These are phyloP conservation scores for Cactoblastis cactorum DNA, from an alignment of 2,888 invertebrate genomes.

Conservation along the genomic window DNA sequence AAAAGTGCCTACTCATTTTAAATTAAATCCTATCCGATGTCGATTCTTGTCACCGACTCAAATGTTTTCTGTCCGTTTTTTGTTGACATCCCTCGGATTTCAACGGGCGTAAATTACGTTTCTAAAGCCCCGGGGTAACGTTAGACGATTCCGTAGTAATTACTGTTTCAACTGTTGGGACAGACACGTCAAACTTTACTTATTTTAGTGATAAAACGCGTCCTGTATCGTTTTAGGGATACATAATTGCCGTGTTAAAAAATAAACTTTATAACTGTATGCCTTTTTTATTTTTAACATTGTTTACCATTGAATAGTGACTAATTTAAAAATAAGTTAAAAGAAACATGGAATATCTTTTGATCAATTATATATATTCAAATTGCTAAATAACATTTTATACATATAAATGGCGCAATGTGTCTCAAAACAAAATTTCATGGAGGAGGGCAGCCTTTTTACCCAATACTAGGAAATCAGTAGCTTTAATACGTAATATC, in stretches of 20 bases:
- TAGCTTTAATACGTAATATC: too few relatives aligned
- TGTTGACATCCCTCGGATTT: conserved; percentile 64
- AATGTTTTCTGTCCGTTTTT: conserved; percentile 31
- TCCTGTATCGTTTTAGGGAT: conserved; percentile 27
- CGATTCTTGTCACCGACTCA: background rate
- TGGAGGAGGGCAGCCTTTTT: too few relatives aligned
- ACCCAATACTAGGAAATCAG: too few relatives aligned
- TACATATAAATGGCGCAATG: too few relatives aligned
- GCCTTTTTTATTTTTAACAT: too few relatives aligned
- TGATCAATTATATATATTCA: too few relatives aligned
- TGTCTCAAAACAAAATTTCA: too few relatives aligned
- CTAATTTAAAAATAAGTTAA: too few relatives aligned
- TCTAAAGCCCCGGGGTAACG: conserved; percentile 72
- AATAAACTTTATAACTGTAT: too few relatives aligned
- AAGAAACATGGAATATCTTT: too few relatives aligned
- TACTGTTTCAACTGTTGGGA: conserved; percentile 73
- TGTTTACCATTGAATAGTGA: too few relatives aligned
- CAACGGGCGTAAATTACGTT: conserved; percentile 73
- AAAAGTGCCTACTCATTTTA: conserved; percentile 40
- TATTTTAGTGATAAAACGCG: conserved; percentile 55
- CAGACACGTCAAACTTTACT: conserved; percentile 70
- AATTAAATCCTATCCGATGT: background rate
- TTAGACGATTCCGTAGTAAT: conserved; percentile 72
- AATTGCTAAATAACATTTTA: too few relatives aligned
- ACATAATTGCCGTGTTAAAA: background rate